A percentile compares a stretch with the other conserved stretches of the same genome.
Conservation (phyloP, 2,888 invertebrate genomes). For the Trichacis sp. region DNA sequence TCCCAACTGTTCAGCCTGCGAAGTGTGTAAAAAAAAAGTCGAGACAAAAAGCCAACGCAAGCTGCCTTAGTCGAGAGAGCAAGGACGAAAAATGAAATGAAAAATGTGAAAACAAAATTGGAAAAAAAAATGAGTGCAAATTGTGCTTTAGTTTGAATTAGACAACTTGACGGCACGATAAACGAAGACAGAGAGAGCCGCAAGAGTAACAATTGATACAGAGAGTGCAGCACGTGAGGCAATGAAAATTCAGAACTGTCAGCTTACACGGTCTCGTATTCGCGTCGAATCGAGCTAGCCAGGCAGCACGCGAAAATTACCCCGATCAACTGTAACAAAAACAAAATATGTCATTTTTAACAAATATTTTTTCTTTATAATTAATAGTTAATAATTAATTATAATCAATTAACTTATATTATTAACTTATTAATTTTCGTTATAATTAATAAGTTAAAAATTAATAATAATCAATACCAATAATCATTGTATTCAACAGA, state of each 20-base stretch:
- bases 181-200: conserved; percentile 46
- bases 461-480: no score
- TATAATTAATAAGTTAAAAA: no score
- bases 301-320: conserved; percentile 93
- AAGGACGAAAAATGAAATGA: conserved; percentile 25
- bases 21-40: no score
- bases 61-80: conserved; percentile 35
- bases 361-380: no score
- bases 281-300: conserved; percentile 91
- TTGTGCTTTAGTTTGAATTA: conserved; percentile 54
- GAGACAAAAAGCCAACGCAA: no score
- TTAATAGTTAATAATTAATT: no score
- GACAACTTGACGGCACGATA: conserved; percentile 44
- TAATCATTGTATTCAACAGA: no score
- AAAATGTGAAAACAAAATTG: no score
- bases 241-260: conserved; percentile 52
- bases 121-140: conserved; percentile 39
- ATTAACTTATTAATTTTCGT: no score
- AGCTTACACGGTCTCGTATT: conserved; percentile 86
- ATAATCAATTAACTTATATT: no score
- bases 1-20: conserved; percentile 31
- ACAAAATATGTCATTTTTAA: no score
- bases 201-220: conserved; percentile 48
- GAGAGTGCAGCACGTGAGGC: conserved; percentile 57
- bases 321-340: conserved; percentile 86